phyloP scores from a whole-genome alignment of 2,113 vertebrate species.

The Gallinago paraguaiae region DNA sequence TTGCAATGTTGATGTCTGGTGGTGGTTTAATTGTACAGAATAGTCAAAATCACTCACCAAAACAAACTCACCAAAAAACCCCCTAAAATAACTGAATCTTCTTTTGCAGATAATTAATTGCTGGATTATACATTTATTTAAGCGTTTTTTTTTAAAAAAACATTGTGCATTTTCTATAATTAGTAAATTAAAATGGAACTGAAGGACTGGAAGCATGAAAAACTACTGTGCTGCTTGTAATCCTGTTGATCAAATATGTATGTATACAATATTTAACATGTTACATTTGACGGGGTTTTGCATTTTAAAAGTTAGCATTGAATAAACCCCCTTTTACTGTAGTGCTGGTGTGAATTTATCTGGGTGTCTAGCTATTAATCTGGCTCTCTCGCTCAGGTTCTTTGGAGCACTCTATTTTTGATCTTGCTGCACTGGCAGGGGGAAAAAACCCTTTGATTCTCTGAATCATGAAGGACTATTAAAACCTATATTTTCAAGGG shows the following conservation, averaged over 20 bases:
- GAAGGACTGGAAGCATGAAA: background rate
- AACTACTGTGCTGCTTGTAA: background rate
- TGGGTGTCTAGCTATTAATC: background rate
- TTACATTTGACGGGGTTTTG: background rate
- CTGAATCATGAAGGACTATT: background rate
- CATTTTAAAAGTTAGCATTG: background rate
- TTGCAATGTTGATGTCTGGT: background rate
- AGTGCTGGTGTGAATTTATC: background rate
- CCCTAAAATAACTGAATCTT: background rate
- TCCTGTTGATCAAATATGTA: background rate
- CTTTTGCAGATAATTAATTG: background rate
- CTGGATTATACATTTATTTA: background rate
- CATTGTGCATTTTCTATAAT: background rate
- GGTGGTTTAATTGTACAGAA: background rate
- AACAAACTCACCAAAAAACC: accelerated
- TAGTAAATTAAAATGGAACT: background rate
- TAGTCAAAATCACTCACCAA: background rate
- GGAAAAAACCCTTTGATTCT: background rate
- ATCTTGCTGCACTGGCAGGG: background rate
- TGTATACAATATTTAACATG: background rate
- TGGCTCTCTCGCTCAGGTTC: background rate
- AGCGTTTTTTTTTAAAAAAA: background rate
- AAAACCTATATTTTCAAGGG: background rate
- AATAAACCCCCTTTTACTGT: background rate
- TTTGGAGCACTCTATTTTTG: background rate